Conservation (phyloP, 2,797 vertebrate species). For the Hyperoplus lanceolatus region DNA sequence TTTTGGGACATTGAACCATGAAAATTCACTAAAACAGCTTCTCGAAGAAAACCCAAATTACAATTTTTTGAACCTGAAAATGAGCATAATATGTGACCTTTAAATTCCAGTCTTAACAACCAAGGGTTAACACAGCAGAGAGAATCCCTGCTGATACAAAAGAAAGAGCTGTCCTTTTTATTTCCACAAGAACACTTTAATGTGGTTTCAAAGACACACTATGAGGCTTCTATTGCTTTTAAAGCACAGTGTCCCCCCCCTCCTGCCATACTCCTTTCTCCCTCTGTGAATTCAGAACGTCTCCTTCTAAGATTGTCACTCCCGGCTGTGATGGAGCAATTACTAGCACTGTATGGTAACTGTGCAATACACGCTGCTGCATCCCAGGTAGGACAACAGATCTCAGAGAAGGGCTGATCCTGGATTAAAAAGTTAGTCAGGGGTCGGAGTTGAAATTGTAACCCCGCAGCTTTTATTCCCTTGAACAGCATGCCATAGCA, state of each 20-base stretch:
- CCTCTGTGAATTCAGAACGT: slow-evolving; percentile 14
- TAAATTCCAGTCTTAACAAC: background rate
- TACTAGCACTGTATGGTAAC: slow-evolving; percentile 13
- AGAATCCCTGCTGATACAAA: background rate
- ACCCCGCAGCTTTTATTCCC: slow-evolving; percentile 40
- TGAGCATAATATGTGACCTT: background rate
- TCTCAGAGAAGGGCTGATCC: slow-evolving; percentile 47
- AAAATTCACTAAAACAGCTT: background rate
- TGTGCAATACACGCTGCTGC: background rate
- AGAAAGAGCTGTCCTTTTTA: background rate
- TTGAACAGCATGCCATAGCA: slow-evolving; percentile 31
- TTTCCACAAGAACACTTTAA: slow-evolving; percentile 35
- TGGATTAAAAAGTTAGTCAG: slow-evolving; percentile 40
- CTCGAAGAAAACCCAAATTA: background rate
- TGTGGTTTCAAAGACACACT: slow-evolving; percentile 35
- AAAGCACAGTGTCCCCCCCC: slow-evolving; percentile 33
- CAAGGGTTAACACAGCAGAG: slow-evolving; percentile 25
- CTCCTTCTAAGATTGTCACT: slow-evolving; percentile 3
- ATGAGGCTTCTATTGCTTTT: slow-evolving; percentile 46
- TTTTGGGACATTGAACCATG: too few relatives aligned
- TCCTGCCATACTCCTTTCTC: slow-evolving; percentile 3
- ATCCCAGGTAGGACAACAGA: slow-evolving; percentile 20
- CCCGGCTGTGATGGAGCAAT: slow-evolving; percentile 42
- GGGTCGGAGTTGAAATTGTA: slow-evolving; percentile 2
- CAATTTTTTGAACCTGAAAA: too few relatives aligned